These are phyloP conservation scores for Hemiscyllium ocellatum DNA, from an alignment of 2,113 vertebrate species.

Conservation along the genomic window DNA sequence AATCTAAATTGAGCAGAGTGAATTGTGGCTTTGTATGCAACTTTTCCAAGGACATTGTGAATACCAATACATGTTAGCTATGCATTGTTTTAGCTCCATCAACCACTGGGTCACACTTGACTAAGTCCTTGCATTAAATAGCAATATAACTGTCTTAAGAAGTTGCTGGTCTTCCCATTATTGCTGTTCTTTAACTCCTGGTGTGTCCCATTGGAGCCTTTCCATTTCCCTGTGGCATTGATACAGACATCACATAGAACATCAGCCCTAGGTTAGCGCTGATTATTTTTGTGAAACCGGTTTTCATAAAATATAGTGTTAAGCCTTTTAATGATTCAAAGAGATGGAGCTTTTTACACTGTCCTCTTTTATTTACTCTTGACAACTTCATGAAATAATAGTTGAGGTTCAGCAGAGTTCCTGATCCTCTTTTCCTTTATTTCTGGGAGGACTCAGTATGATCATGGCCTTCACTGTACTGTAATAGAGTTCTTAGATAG, in stretches of 20 bases:
- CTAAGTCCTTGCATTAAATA: neutral
- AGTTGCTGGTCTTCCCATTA: neutral
- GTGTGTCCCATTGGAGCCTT: neutral
- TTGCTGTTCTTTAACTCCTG: neutral
- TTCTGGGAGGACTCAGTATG: neutral
- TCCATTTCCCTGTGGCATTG: neutral
- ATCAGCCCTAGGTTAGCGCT: neutral
- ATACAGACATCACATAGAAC: neutral
- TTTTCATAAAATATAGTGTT: neutral
- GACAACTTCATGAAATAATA: neutral
- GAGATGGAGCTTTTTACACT: neutral
- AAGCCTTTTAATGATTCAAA: neutral
- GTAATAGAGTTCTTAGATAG: neutral
- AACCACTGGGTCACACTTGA: neutral
- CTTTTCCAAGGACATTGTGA: neutral
- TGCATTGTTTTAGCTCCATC: neutral
- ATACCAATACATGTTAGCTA: neutral
- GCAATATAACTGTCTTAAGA: neutral
- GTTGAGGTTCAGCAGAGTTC: neutral
- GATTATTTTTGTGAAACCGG: neutral
- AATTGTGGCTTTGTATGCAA: neutral
- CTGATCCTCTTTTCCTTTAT: neutral
- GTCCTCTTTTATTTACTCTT: neutral
- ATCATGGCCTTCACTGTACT: neutral
- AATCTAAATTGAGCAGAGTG: neutral